Conservation (phyloP, 1,140 invertebrate genomes). For the Zaprionus camerounensis region DNA sequence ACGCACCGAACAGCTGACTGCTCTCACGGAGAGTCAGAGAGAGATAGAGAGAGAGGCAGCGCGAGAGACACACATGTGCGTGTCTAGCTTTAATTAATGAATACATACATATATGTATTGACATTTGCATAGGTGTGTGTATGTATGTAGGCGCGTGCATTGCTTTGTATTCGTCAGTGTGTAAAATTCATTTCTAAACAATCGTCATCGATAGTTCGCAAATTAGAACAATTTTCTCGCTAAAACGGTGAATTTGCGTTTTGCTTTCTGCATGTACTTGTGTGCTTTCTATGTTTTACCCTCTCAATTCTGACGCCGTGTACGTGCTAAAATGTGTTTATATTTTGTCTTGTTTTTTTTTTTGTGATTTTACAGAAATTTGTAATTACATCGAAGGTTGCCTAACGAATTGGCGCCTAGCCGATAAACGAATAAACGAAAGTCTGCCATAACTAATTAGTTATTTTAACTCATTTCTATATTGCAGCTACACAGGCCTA, state of each 20-base stretch:
- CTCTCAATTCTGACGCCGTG: slow-evolving; percentile 3
- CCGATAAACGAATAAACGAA: slow-evolving; percentile 1
- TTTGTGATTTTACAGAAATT: slow-evolving; percentile 4
- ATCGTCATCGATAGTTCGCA: slow-evolving; percentile 23
- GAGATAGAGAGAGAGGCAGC: background rate
- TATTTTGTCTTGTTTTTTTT: slow-evolving; percentile 3
- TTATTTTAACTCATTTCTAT: slow-evolving; percentile 6
- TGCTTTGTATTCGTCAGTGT: background rate
- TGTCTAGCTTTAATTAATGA: slow-evolving; percentile 10
- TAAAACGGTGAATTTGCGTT: slow-evolving; percentile 16
- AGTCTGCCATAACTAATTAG: background rate
- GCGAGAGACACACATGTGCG: slow-evolving; percentile 17
- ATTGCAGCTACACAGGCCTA: slow-evolving; percentile 10
- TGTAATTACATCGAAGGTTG: slow-evolving; percentile 6
- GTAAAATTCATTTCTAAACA: background rate
- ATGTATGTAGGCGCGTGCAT: background rate
- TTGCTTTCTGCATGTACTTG: slow-evolving; percentile 24
- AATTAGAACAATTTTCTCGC: slow-evolving; percentile 16
- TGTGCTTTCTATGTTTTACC: slow-evolving; percentile 8
- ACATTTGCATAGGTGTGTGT: background rate
- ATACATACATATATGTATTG: slow-evolving; percentile 17
- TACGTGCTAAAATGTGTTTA: slow-evolving; percentile 45
- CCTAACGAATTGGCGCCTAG: background rate
- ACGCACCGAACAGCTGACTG: slow-evolving; percentile 46
- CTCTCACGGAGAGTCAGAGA: background rate